Conservation (phyloP, 2,888 invertebrate species). For the Phymatocera aterrima region DNA sequence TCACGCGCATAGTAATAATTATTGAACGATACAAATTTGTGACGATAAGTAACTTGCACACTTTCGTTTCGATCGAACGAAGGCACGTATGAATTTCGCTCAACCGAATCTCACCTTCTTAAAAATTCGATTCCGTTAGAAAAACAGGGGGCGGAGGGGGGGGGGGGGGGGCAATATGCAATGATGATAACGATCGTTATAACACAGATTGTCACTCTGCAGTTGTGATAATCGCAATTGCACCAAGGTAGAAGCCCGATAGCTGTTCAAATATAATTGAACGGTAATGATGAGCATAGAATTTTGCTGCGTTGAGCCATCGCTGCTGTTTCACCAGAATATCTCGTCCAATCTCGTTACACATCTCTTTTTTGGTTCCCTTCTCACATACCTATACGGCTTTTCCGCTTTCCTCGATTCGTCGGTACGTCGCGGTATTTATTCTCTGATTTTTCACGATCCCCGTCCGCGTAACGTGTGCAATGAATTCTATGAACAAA, state of each 20-base stretch:
- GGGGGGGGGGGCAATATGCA: too few species aligned
- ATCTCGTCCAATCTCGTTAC: too few species aligned
- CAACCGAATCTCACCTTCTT: neutral
- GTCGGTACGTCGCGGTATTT: neutral
- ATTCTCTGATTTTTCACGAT: neutral
- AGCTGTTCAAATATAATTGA: too few species aligned
- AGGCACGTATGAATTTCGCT: neutral
- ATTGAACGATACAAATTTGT: neutral
- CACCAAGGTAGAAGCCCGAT: too few species aligned
- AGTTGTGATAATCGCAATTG: too few species aligned
- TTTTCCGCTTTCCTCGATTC: neutral
- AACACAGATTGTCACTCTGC: too few species aligned
- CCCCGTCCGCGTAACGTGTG: neutral
- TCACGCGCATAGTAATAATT: neutral
- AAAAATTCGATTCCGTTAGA: neutral
- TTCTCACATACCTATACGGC: neutral
- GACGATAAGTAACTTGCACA: neutral
- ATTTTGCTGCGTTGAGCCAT: too few species aligned
- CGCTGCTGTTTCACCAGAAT: too few species aligned
- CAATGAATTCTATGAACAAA: conserved; percentile 7
- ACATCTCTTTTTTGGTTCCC: neutral
- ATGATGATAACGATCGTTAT: too few species aligned
- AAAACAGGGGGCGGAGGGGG: neutral
- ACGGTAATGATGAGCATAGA: too few species aligned
- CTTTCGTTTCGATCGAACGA: neutral